Conservation (phyloP, 92 coral and sea anemone species). For the Chrysogorgia sp. region DNA sequence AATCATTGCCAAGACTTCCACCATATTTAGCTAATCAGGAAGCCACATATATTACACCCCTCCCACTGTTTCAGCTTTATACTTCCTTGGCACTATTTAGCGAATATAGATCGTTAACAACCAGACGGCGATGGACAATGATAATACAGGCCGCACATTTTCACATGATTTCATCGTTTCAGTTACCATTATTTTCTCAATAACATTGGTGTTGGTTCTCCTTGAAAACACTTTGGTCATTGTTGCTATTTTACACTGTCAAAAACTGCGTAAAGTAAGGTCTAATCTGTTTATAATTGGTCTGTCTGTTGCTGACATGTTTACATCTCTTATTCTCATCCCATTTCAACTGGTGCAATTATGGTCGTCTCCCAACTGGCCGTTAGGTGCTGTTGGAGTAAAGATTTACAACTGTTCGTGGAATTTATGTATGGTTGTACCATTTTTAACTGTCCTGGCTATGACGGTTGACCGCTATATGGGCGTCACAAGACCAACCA, state of each 20-base stretch:
- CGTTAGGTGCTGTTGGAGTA: constrained; percentile 60
- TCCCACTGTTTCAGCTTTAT: no score
- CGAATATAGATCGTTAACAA: no score
- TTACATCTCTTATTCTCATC: constrained; percentile 55
- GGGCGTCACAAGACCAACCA: neutral
- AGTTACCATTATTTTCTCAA: neutral
- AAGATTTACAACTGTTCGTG: constrained; percentile 52
- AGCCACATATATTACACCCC: no score
- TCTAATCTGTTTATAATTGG: constrained; percentile 5
- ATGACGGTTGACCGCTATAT: constrained; percentile 58
- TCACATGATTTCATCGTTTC: neutral
- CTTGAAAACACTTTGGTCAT: neutral
- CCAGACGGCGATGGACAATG: no score
- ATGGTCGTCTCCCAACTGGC: constrained; percentile 64
- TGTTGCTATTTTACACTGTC: neutral
- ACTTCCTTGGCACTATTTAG: no score
- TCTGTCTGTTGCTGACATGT: constrained; percentile 61
- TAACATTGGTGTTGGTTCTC: neutral
- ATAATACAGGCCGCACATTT: neutral
- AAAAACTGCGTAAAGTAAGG: neutral
- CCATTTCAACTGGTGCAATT: constrained; percentile 60
- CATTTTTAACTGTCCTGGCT: constrained; percentile 56
- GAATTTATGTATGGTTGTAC: constrained; percentile 54
- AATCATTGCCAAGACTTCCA: no score
- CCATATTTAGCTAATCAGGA: no score